These are phyloP conservation scores for Capitella teleta DNA, from an alignment of 1,140 invertebrate genomes.

Conservation along the genomic window DNA sequence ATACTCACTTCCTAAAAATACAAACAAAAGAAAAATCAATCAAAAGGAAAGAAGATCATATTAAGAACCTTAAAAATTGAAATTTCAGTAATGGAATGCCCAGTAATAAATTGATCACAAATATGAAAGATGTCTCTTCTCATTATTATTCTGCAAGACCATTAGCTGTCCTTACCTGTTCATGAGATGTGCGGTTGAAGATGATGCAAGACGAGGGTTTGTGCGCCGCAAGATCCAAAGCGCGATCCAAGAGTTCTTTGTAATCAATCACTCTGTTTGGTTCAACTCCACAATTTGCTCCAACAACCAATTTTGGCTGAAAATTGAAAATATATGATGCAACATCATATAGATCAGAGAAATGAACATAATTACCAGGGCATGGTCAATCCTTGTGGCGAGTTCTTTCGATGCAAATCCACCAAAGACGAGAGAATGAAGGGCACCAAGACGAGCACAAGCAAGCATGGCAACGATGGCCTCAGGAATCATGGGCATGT, in stretches of 20 bases:
- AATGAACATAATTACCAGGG: constrained; percentile 42
- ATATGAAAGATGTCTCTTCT: too few species aligned
- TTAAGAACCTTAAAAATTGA: too few species aligned
- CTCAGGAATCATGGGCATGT: constrained; percentile 84
- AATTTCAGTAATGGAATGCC: too few species aligned
- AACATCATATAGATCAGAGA: too few species aligned
- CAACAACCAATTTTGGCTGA: constrained; percentile 70
- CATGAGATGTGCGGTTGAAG: constrained; percentile 43
- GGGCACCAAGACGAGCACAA: constrained; percentile 64
- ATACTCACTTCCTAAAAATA: too few species aligned
- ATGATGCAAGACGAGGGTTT: constrained; percentile 67
- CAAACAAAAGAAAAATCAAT: background rate
- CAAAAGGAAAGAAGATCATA: background rate
- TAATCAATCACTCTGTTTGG: constrained; percentile 73
- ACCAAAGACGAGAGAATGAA: constrained; percentile 56
- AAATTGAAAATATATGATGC: constrained; percentile 10
- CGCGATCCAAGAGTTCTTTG: constrained; percentile 76
- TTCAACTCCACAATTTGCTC: constrained; percentile 80
- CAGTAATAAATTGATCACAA: too few species aligned
- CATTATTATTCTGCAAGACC: too few species aligned
- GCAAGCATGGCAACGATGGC: constrained; percentile 75
- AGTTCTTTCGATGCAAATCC: constrained; percentile 81
- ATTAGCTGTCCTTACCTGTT: background rate
- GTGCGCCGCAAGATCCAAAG: constrained; percentile 56
- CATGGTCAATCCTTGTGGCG: constrained; percentile 71